phyloP scores from a whole-genome alignment of 2,888 invertebrate genomes.

The Parnassius glacialis region DNA sequence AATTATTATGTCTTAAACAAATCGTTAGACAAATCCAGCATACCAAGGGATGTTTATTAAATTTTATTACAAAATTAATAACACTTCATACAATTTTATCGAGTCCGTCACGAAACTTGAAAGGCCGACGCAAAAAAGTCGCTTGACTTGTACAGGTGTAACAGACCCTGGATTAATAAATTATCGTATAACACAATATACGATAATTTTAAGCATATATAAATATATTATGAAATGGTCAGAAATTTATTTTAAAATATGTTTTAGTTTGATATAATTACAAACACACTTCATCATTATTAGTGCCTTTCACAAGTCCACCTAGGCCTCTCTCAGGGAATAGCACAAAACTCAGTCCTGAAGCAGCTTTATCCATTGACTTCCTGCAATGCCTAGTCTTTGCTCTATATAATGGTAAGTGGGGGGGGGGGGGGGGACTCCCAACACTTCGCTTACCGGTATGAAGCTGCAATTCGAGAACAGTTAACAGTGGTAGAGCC shows the following conservation, averaged over 20 bases:
- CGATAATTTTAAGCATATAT: constrained; percentile 9
- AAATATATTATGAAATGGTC: constrained; percentile 12
- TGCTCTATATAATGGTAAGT: too few relatives aligned
- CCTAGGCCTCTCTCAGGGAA: too few relatives aligned
- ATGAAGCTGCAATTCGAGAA: too few relatives aligned
- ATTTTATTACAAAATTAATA: constrained; percentile 23
- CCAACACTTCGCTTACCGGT: too few relatives aligned
- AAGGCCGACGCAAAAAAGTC: constrained; percentile 17
- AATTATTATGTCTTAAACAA: too few relatives aligned
- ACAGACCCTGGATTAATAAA: constrained; percentile 9
- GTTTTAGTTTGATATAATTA: background rate
- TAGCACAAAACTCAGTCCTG: too few relatives aligned
- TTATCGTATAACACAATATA: constrained; percentile 9
- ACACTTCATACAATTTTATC: constrained; percentile 22
- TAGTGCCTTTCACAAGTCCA: too few relatives aligned
- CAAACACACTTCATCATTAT: too few relatives aligned
- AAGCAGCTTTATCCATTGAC: too few relatives aligned
- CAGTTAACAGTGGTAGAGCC: too few relatives aligned
- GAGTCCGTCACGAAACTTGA: constrained; percentile 15
- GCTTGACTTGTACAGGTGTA: constrained; percentile 23
- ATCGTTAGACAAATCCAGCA: background rate
- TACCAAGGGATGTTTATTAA: constrained; percentile 19
- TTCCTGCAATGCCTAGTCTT: too few relatives aligned
- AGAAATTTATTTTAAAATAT: background rate
- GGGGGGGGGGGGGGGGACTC: too few relatives aligned